Conservation (phyloP, 2,113 vertebrate genomes). For the Atrichornis clamosus region DNA sequence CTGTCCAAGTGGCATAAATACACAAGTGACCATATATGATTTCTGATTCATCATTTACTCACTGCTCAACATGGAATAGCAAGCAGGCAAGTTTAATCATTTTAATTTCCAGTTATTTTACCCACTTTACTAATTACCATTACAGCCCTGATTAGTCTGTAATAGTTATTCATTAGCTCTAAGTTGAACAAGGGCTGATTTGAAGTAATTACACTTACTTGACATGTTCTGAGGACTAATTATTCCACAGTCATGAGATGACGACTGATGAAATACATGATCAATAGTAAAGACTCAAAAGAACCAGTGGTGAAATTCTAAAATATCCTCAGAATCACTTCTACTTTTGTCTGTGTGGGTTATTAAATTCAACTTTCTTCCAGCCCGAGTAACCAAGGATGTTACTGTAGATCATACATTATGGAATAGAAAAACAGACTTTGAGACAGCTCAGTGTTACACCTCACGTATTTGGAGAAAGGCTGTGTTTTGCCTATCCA, state of each 20-base stretch:
- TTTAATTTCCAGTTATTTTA: slow-evolving; percentile 37
- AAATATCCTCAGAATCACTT: background rate
- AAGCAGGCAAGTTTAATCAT: background rate
- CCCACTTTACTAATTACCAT: slow-evolving; percentile 15
- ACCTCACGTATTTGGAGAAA: background rate
- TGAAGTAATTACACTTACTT: slow-evolving; percentile 2
- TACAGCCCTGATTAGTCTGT: slow-evolving; percentile 8
- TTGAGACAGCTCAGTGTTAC: background rate
- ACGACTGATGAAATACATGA: background rate
- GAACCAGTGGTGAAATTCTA: background rate
- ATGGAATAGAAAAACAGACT: background rate
- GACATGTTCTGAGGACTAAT: background rate
- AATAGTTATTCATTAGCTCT: slow-evolving; percentile 25
- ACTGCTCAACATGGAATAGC: background rate
- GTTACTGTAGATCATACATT: background rate
- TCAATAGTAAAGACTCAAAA: background rate
- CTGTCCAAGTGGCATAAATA: background rate
- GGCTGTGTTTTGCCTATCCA: background rate
- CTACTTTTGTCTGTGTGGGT: background rate
- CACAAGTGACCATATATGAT: background rate
- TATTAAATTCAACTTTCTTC: background rate
- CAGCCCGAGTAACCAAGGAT: background rate
- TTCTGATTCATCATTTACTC: background rate
- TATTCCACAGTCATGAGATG: background rate
- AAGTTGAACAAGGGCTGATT: slow-evolving; percentile 4